Conservation (phyloP, 2,888 invertebrate genomes). For the Melolontha melolontha region DNA sequence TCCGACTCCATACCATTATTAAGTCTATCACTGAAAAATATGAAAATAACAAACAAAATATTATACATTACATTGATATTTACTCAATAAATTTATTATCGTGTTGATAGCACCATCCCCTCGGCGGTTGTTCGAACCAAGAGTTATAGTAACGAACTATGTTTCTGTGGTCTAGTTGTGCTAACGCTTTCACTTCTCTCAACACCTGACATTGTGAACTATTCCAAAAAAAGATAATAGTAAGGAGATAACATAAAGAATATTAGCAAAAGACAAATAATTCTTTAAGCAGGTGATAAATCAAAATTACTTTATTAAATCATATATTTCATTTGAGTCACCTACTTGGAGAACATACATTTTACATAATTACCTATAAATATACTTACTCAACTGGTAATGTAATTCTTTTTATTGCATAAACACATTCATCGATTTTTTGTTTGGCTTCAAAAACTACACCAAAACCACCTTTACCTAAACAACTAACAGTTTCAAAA, state of each 20-base stretch:
- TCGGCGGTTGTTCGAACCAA: slow-evolving; percentile 94
- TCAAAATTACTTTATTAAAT: no score
- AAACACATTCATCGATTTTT: slow-evolving; percentile 92
- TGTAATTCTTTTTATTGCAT: slow-evolving; percentile 95
- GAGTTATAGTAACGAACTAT: slow-evolving; percentile 97
- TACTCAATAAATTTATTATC: slow-evolving; percentile 72
- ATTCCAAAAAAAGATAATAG: slow-evolving; percentile 68
- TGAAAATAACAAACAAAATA: neutral
- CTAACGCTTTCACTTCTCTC: slow-evolving; percentile 94
- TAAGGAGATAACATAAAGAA: no score
- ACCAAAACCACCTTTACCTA: slow-evolving; percentile 95
- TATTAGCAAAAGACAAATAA: no score
- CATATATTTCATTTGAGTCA: no score
- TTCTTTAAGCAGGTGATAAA: no score
- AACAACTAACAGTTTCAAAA: slow-evolving; percentile 83
- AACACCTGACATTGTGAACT: slow-evolving; percentile 88
- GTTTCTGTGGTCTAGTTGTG: slow-evolving; percentile 93
- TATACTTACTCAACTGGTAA: slow-evolving; percentile 77
- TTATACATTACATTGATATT: neutral
- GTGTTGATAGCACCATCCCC: slow-evolving; percentile 85
- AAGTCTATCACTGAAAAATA: neutral
- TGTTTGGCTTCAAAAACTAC: slow-evolving; percentile 96
- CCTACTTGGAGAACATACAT: no score
- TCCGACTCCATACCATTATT: neutral
- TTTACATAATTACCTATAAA: no score